Evolutionary conservation across 2,797 vertebrate species (phyloP), one percentile per base, ranked within the genome.

Genomic region (Gallirallus australis): DNA sequence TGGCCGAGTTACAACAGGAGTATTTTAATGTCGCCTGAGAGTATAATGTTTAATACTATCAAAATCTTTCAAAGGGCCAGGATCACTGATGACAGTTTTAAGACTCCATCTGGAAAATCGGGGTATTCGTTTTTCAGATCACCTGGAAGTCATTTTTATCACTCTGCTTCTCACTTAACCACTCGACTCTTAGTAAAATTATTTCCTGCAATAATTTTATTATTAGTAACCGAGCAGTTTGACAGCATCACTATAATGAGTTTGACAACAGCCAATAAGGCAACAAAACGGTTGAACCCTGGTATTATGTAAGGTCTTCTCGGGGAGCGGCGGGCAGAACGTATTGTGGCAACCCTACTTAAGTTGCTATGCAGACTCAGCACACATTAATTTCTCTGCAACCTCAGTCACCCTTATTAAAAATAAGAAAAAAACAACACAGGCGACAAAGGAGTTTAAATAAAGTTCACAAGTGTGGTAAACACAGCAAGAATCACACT

Each of bases 321-420:
- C 7, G 3, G 60, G 60, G 79, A 89, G 42, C 15, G 0, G 2
- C 57, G 52, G 37, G 40, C 52, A 66, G 28, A 70, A 20, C 3
- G 27, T 97, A 99, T 99, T 98, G 97, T 99, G 99, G 99, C 99
- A 99, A 99, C 99, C 99, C 99, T 99, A 99, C 98, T 98, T 97
- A 90, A 97, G 97, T 97, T 96, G 98, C 98, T 98, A 98, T 97
- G 98, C 98, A 98, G 98, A 98, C 98, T 99, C 98, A 98, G 98
- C 99, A 99, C 98, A 98, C 98, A 98, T 99, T 99, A 99, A 99
- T 99, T 98, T 98, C 97, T 98, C 98, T 96, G 98, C 98, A 98
- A 98, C 98, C 98, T 98, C 98, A 98, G 97, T 98, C 98, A 98
- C 98, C 98, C 98, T 98, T 98, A 98, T 98, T 98, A 97, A 99